Evolutionary conservation across 1,140 invertebrate species (phyloP).

Genomic region (Trypoxylus dichotomus): DNA sequence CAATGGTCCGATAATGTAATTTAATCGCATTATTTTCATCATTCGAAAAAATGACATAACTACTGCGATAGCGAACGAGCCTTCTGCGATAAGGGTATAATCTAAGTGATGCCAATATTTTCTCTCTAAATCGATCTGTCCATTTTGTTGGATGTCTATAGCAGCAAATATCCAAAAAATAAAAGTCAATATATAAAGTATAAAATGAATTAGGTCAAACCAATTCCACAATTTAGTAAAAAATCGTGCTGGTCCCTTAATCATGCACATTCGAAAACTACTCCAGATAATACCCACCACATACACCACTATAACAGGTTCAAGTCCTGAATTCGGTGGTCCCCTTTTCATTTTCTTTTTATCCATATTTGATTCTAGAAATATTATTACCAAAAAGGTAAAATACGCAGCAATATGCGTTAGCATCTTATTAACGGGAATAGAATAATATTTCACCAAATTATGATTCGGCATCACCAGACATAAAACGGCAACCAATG

Average conservation of each 20-base stretch:
- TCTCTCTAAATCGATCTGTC: slow-evolving; percentile 57
- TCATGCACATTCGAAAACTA: slow-evolving; percentile 55
- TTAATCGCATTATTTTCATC: slow-evolving; percentile 60
- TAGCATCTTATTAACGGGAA: slow-evolving; percentile 62
- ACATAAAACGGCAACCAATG: slow-evolving; percentile 54
- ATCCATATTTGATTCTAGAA: slow-evolving; percentile 60
- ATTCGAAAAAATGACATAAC: slow-evolving; percentile 69
- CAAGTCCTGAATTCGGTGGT: slow-evolving; percentile 58
- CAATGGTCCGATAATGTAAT: slow-evolving; percentile 62
- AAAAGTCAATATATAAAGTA: slow-evolving; percentile 56
- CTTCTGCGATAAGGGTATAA: slow-evolving; percentile 72
- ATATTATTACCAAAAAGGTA: slow-evolving; percentile 63
- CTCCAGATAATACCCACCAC: slow-evolving; percentile 55
- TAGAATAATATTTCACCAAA: slow-evolving; percentile 53
- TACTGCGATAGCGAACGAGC: slow-evolving; percentile 70
- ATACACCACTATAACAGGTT: slow-evolving; percentile 55
- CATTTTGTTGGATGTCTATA: slow-evolving; percentile 53
- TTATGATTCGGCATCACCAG: slow-evolving; percentile 52
- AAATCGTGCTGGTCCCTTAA: slow-evolving; percentile 57
- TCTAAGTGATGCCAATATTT: slow-evolving; percentile 73
- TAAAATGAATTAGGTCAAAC: slow-evolving; percentile 55
- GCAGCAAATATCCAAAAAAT: slow-evolving; percentile 58
- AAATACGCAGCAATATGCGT: slow-evolving; percentile 64
- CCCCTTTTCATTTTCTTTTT: slow-evolving; percentile 55
- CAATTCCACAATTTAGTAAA: slow-evolving; percentile 60